Base-by-base conservation (phyloP, 2,888 invertebrate genomes). In the Sericinus montela region DNA sequence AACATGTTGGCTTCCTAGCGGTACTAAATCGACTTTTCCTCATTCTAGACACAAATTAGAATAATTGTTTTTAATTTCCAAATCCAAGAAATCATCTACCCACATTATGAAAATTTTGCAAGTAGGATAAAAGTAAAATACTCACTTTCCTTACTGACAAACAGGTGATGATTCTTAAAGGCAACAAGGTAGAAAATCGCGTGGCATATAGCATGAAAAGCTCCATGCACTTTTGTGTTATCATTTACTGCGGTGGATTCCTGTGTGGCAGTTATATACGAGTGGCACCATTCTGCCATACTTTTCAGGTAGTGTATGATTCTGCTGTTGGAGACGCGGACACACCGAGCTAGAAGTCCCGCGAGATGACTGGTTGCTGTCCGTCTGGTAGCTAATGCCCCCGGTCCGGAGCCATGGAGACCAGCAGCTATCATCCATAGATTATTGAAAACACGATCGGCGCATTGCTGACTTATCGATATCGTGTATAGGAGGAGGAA, bases 161-260 rank as follows among this genome's bases (percentile, higher is more conserved):
- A 92, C 60, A 98, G 89, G 68, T 97, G 94, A 61, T 93, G 93
- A 72, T 97, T 95, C 52, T 97, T 92, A 74, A 98, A 98, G 0
- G 96, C 94, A 52, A 99, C 93, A 11, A 98, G 89, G 78, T 98
- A 98, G 84, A 99, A 98, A 37, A 98, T 88, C 0, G 96, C 93
- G 77, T 99, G 98, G 62, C 98, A 98, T 3, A 97, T 92, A 1
- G 95, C 93, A 72, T 97, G 98, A 82, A 99, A 99, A 0, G 97
- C 94, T 3, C 93, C 91, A 71, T 99, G 98, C 0, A 93, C 91
- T 62, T 93, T 91, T 2, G 74, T 53, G 40, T 80, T 80, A 49
- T 89, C 81, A 14, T 63, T 65, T 0, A 72, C 56, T 0, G 79
- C 56, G 0, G 73, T 55, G 58, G 81, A 65, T 78, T 94, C 93